A percentile compares a stretch with the other conserved stretches of the same genome.
These are phyloP conservation scores for Mycogona germanica DNA, from an alignment of 2,888 invertebrate species.

Conservation along the genomic window DNA sequence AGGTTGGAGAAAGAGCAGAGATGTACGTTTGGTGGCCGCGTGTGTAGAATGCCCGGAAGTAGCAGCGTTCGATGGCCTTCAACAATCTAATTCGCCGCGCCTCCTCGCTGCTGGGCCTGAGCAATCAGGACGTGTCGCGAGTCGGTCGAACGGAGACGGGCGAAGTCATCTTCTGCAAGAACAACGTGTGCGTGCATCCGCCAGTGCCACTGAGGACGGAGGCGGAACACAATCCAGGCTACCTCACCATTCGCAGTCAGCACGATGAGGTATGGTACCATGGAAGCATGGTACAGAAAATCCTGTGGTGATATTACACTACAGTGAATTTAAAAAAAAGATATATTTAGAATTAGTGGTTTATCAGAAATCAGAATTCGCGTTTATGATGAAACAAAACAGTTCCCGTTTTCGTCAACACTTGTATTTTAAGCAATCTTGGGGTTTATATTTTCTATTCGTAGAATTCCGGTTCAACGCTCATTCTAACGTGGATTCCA, in stretches of 20 bases:
- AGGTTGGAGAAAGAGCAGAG: too few species aligned
- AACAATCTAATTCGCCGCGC: conserved; percentile 11
- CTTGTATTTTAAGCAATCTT: too few species aligned
- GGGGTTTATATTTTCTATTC: not conserved
- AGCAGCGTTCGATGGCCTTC: too few species aligned
- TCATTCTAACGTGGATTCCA: conserved; percentile 90
- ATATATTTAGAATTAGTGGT: too few species aligned
- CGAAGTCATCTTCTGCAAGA: conserved; percentile 52
- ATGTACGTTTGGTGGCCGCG: too few species aligned
- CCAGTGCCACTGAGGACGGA: conserved; percentile 70
- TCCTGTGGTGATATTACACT: too few species aligned
- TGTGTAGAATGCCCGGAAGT: too few species aligned
- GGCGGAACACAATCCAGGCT: conserved; percentile 80
- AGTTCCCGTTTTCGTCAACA: too few species aligned
- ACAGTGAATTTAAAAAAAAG: not conserved
- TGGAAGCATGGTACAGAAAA: too few species aligned
- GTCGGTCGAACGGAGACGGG: conserved; percentile 32
- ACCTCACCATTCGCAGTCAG: conserved; percentile 63
- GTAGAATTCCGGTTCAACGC: conserved; percentile 43
- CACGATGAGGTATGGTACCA: conserved; percentile 32
- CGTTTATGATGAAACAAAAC: not conserved
- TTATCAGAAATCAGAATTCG: not conserved
- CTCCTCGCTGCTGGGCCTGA: conserved; percentile 14
- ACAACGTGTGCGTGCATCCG: conserved; percentile 95
- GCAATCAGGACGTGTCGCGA: conserved; percentile 8